Conservation (phyloP, 1,140 invertebrate genomes). For the Pemphigus obesinymphae region DNA sequence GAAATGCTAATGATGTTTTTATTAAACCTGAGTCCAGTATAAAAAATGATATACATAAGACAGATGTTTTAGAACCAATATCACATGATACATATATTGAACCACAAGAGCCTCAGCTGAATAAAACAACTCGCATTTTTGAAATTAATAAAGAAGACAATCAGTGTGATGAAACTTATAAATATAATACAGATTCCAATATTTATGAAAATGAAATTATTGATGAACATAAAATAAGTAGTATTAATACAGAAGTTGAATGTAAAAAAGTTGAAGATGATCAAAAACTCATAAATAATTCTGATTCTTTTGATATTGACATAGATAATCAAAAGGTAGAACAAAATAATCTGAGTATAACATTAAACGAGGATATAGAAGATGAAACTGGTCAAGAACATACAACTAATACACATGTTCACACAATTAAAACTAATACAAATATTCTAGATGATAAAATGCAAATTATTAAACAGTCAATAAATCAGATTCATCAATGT, state of each 20-base stretch:
- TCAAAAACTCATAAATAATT: neutral
- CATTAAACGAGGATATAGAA: neutral
- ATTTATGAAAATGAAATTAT: neutral
- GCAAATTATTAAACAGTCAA: neutral
- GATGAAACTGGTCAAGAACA: neutral
- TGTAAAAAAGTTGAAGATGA: neutral
- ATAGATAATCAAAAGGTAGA: neutral
- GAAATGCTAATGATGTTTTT: constrained; percentile 11
- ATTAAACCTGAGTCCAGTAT: neutral
- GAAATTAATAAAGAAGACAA: neutral
- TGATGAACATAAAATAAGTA: neutral
- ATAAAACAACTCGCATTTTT: neutral
- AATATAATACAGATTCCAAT: neutral
- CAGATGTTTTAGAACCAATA: neutral
- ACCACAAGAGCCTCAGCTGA: neutral
- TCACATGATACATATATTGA: neutral
- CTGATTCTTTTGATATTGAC: neutral
- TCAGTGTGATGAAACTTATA: neutral
- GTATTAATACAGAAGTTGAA: neutral
- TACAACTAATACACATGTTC: neutral
- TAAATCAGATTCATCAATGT: neutral
- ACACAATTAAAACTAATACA: neutral
- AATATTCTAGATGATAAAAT: neutral
- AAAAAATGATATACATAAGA: neutral
- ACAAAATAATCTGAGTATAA: neutral